Base-by-base conservation (phyloP, 2,113 vertebrate genomes). In the Microcebus murinus region DNA sequence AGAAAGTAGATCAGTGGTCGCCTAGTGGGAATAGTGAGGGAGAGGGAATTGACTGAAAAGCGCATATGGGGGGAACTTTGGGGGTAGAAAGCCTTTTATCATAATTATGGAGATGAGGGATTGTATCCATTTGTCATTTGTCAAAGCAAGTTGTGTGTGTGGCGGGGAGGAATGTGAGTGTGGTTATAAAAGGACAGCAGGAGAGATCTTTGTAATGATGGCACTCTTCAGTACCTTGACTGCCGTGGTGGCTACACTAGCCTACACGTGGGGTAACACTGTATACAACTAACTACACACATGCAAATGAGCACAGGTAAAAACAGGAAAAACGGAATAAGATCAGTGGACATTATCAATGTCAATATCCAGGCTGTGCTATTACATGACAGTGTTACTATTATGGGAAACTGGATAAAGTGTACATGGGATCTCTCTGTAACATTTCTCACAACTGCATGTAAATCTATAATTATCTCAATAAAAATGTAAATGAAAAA, bases 401-500 rank as follows among this genome's bases (percentile, higher is more conserved):
- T 9, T 57, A 65, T 42, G 23, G 55, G 55, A 67, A 82, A 88
- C 29, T 76, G 48, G 55, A 45, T 20, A 57, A 67, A 57, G 12
- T 31, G 15, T 17, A 29, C 4, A 6, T 23, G 42, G 34, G 48
- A 29, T 59, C 61, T 63, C 45, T 50, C 76, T 87, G 25, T 25
- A 70, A 61, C 59, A 31, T 42, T 83, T 93, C n/a, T 93, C 34
- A 70, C 25, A 77, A 80, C 8, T 70, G 20, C 45, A 61, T 42
- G 11, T 59, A 76, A 25, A 76, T 74, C 18, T 94, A 48, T 3
- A 36, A 81, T 77, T 85, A 65, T 76, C 13, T 85, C 57, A 31
- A 50, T 42, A 85, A 68, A 87, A 52, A 52, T 55, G 52, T 85
- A 77, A 77, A 18, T 74, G 65, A 88, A 91, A 96, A 76, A 71